A percentile compares a stretch with the other conserved stretches of the same genome.
Conservation (phyloP, 1,140 invertebrate species). For the Drosophila sp. region DNA sequence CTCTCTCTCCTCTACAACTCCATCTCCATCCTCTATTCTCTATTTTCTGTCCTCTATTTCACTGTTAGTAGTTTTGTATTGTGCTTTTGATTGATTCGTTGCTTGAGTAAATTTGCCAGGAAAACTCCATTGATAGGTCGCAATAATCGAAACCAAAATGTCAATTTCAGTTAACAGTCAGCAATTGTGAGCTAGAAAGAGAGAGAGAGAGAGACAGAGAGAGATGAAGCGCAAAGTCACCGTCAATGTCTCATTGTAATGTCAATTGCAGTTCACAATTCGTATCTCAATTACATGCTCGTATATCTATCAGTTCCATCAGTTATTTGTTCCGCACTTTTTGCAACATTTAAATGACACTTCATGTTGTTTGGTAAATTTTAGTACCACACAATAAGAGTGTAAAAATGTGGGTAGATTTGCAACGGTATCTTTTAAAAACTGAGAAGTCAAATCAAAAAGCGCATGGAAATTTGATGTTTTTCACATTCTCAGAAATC, state of each 20-base stretch:
- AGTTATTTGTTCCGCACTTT: conserved; percentile 9
- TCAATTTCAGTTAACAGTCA: conserved; percentile 62
- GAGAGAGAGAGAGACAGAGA: neutral
- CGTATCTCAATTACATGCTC: neutral
- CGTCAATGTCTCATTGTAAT: conserved; percentile 64
- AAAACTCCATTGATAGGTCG: conserved; percentile 9
- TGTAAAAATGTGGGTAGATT: too few relatives aligned
- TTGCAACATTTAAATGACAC: neutral
- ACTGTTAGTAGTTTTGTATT: conserved; percentile 6
- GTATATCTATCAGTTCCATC: conserved; percentile 15
- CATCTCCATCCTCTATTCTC: neutral
- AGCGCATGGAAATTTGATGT: too few relatives aligned
- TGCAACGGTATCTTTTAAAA: too few relatives aligned
- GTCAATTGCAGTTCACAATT: conserved; percentile 72
- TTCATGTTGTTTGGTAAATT: neutral
- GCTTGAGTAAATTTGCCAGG: conserved; percentile 24
- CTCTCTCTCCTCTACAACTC: neutral
- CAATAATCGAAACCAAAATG: conserved; percentile 70
- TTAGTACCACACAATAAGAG: too few relatives aligned
- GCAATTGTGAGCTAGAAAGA: neutral
- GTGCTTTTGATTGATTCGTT: conserved; percentile 67
- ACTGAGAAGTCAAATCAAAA: too few relatives aligned
- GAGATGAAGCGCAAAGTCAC: neutral
- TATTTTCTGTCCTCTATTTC: neutral
- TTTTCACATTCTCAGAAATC: too few relatives aligned